These are phyloP conservation scores for Lampris incognitus DNA, from an alignment of 2,113 vertebrate species.

Conservation along the genomic window DNA sequence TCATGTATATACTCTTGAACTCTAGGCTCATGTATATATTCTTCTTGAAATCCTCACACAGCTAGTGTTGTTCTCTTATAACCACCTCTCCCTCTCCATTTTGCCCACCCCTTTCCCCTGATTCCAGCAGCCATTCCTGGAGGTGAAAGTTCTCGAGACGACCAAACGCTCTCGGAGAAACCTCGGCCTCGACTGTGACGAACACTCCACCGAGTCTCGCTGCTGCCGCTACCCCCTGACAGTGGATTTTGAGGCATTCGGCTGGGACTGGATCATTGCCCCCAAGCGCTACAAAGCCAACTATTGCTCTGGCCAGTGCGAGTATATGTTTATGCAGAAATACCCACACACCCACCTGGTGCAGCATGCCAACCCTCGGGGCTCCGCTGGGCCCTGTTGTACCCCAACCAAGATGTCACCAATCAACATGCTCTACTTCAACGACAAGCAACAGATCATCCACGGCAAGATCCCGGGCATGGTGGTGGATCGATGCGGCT, in stretches of 20 bases:
- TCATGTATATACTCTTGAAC: no score
- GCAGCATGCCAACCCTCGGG: slow-evolving; percentile 95
- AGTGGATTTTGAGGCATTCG: slow-evolving; percentile 97
- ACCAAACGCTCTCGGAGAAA: slow-evolving; percentile 94
- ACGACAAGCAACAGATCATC: slow-evolving; percentile 99
- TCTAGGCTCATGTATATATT: no score
- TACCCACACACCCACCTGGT: slow-evolving; percentile 98
- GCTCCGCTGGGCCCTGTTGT: slow-evolving; percentile 96
- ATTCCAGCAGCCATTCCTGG: slow-evolving; percentile 95
- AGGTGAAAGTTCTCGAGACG: slow-evolving; percentile 96
- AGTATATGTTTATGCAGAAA: slow-evolving; percentile 99
- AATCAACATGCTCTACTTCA: slow-evolving; percentile 99
- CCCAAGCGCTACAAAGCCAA: slow-evolving; percentile 99
- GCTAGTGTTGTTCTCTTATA: slow-evolving; percentile 72
- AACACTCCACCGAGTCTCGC: slow-evolving; percentile 96
- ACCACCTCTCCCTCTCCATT: slow-evolving; percentile 67
- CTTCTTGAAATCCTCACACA: slow-evolving; percentile 7
- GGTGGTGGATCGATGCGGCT: slow-evolving; percentile 97
- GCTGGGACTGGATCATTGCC: slow-evolving; percentile 99
- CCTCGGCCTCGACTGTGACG: slow-evolving; percentile 96
- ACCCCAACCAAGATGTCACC: slow-evolving; percentile 99
- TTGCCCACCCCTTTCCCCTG: slow-evolving; percentile 64
- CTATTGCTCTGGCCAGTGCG: slow-evolving; percentile 99
- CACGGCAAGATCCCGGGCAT: slow-evolving; percentile 99
- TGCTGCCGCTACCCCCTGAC: slow-evolving; percentile 98